Evolutionary conservation across 1,140 invertebrate genomes (phyloP).

Genomic region (Mercenaria mercenaria): DNA sequence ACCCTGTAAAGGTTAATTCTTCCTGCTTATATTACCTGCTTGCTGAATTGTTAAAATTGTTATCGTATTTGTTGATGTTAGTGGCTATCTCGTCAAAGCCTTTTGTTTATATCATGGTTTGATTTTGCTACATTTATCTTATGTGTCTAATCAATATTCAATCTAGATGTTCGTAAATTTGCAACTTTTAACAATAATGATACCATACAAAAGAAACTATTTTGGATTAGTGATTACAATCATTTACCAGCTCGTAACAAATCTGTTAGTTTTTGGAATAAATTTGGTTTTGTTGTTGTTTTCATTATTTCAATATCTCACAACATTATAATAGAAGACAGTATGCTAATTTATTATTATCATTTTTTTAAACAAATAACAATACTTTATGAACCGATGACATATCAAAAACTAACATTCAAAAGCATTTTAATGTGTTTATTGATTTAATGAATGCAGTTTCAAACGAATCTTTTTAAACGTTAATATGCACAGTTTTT

Average conservation of each 20-base stretch:
- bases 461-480: neutral
- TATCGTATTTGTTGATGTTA: neutral
- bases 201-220: slow-evolving; percentile 55
- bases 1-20: slow-evolving; percentile 45
- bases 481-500: neutral
- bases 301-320: no score
- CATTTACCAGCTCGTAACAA: neutral
- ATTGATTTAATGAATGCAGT: no score
- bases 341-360: no score
- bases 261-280: neutral
- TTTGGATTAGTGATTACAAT: neutral
- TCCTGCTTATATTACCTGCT: slow-evolving; percentile 6
- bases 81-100: neutral
- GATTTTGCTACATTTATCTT: slow-evolving; percentile 47
- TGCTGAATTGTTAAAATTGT: slow-evolving; percentile 24
- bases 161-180: slow-evolving; percentile 62
- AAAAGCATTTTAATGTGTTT: no score
- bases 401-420: no score
- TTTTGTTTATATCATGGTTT: slow-evolving; percentile 9
- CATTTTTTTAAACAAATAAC: no score
- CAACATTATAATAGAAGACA: no score
- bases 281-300: no score
- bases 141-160: neutral
- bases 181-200: slow-evolving; percentile 54
- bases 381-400: no score